phyloP scores from a whole-genome alignment of 2,113 vertebrate species.

The Apodemus sylvaticus region DNA sequence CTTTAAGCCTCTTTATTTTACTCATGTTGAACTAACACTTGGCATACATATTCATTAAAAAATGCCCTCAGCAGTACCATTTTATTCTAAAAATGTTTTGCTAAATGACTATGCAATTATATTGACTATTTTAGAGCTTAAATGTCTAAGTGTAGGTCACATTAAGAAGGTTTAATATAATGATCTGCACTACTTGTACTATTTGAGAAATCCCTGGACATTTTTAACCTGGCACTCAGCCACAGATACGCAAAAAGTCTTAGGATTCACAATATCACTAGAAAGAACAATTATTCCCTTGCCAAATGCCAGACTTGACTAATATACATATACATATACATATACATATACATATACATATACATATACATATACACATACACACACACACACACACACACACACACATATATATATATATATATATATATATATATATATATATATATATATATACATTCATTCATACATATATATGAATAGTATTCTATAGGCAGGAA shows the following conservation, averaged over 20 bases:
- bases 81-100: conserved; percentile 35
- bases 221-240: background rate
- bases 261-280: background rate
- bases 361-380: no score
- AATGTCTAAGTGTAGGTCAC: background rate
- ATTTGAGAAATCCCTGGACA: background rate
- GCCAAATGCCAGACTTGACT: background rate
- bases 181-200: background rate
- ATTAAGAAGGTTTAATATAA: background rate
- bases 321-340: no score
- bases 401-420: no score
- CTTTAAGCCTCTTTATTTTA: background rate
- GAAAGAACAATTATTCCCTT: background rate
- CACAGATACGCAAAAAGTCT: background rate
- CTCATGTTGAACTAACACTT: background rate
- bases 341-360: background rate
- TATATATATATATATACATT: no score
- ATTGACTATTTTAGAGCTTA: conserved; percentile 26
- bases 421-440: no score
- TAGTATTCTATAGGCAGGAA: background rate
- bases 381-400: no score
- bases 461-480: no score
- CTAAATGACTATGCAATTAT: background rate
- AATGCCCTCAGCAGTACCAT: background rate
- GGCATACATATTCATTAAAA: background rate